A percentile compares a stretch with the other conserved stretches of the same genome.
Evolutionary conservation across 1,140 invertebrate genomes (phyloP).

Genomic region (Lineus longissimus): DNA sequence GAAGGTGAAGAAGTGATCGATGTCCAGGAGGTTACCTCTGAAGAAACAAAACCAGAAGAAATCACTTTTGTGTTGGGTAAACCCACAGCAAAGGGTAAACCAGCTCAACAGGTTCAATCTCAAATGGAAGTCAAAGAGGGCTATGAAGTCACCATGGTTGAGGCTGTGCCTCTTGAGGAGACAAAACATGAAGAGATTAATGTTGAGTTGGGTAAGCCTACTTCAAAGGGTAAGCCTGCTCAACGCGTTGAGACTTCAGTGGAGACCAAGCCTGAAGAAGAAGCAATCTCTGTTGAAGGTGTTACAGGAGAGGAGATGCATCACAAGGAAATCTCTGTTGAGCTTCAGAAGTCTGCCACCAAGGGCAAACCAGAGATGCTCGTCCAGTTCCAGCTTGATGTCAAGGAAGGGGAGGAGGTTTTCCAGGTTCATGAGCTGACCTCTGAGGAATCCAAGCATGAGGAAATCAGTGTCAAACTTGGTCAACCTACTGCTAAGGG

Average conservation of each 20-base stretch:
- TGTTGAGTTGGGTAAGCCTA: conserved; percentile 4
- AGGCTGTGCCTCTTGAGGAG: not conserved
- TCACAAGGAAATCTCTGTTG: not conserved
- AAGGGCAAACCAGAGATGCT: not conserved
- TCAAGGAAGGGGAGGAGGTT: conserved; percentile 8
- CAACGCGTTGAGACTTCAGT: not conserved
- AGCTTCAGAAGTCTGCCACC: not conserved
- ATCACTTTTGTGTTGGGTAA: conserved; percentile 13
- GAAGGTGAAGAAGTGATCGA: conserved; percentile 4
- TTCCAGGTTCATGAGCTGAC: not conserved
- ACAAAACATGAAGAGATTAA: conserved; percentile 1
- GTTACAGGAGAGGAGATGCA: not conserved
- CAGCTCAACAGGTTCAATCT: not conserved
- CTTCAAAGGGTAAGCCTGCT: not conserved
- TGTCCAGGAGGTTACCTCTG: not conserved
- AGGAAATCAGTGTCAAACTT: no score
- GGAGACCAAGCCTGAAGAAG: conserved; percentile 1
- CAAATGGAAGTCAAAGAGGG: not conserved
- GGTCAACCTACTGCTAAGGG: no score
- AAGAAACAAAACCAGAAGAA: conserved; percentile 7
- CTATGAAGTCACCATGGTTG: not conserved
- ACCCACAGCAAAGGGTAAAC: conserved; percentile 3
- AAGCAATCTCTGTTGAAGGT: not conserved
- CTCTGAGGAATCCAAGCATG: conserved; percentile 5
- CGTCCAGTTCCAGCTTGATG: conserved; percentile 10